phyloP scores from a whole-genome alignment of 2,888 invertebrate genomes.

The Aproaerema taeniolella region DNA sequence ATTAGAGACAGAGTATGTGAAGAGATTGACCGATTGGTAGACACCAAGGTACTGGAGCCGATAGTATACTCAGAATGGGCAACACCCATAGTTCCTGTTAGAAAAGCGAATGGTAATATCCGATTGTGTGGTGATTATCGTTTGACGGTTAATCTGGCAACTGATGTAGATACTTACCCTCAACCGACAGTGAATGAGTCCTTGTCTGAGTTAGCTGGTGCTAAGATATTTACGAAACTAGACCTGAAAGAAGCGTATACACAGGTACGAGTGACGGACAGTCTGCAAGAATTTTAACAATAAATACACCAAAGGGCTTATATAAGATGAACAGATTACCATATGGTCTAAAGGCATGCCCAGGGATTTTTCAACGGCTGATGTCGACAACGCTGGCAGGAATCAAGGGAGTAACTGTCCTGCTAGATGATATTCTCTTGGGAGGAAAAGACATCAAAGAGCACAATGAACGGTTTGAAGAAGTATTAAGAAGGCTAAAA shows the following conservation, averaged over 20 bases:
- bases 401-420: background rate
- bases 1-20: background rate
- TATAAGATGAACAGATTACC: background rate
- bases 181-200: background rate
- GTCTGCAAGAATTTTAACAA: background rate
- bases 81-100: background rate
- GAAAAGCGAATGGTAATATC: background rate
- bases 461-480: background rate
- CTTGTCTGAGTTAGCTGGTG: background rate
- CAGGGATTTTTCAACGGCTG: constrained; percentile 2
- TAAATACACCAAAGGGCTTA: background rate
- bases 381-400: constrained; percentile 1
- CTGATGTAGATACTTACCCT: background rate
- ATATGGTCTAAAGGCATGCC: background rate
- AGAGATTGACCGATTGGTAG: background rate
- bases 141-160: background rate
- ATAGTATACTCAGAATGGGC: background rate
- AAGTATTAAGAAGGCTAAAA: background rate
- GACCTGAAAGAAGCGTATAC: background rate
- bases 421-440: background rate
- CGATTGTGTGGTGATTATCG: constrained; percentile 1
- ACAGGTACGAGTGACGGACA: background rate
- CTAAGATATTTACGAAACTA: background rate
- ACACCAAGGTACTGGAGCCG: background rate
- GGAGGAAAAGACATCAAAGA: background rate